These are phyloP conservation scores for Ovibos moschatus DNA, from an alignment of 2,113 vertebrate species.

Conservation along the genomic window DNA sequence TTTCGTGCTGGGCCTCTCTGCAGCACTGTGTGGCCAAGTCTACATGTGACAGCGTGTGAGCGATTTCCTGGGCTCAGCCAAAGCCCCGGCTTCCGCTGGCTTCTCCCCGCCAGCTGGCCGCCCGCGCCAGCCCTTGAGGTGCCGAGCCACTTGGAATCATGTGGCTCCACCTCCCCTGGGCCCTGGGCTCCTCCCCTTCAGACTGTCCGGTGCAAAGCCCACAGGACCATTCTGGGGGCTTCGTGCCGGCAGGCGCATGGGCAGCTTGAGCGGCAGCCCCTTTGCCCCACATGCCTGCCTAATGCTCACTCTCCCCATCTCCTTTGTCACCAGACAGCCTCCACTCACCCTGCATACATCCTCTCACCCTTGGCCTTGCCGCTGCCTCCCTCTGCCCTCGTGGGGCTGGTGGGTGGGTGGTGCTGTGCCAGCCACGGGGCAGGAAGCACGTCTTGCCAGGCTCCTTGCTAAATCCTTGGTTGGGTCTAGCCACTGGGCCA, in stretches of 20 bases:
- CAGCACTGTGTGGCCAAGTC: not conserved
- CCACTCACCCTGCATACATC: not conserved
- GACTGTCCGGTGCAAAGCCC: not conserved
- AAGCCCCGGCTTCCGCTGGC: not conserved
- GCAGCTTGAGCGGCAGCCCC: not conserved
- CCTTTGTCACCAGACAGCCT: not conserved
- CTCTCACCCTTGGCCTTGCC: not conserved
- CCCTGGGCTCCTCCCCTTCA: not conserved
- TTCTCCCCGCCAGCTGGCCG: not conserved
- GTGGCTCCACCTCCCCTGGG: not conserved
- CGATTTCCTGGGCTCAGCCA: not conserved
- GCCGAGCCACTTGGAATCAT: not conserved
- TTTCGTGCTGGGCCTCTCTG: not conserved
- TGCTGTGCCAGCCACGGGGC: not conserved
- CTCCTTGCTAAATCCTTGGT: not conserved
- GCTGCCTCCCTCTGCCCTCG: not conserved
- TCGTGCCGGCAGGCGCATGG: fast-evolving
- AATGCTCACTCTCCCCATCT: fast-evolving
- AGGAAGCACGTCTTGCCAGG: not conserved
- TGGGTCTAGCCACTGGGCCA: not conserved
- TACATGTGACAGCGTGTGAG: not conserved
- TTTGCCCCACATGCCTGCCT: fast-evolving
- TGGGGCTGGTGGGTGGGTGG: not conserved
- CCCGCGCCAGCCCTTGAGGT: not conserved
- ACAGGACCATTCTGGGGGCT: not conserved